These are phyloP conservation scores for Pseudachorutes palmiensis DNA, from an alignment of 1,140 invertebrate genomes.

Conservation along the genomic window DNA sequence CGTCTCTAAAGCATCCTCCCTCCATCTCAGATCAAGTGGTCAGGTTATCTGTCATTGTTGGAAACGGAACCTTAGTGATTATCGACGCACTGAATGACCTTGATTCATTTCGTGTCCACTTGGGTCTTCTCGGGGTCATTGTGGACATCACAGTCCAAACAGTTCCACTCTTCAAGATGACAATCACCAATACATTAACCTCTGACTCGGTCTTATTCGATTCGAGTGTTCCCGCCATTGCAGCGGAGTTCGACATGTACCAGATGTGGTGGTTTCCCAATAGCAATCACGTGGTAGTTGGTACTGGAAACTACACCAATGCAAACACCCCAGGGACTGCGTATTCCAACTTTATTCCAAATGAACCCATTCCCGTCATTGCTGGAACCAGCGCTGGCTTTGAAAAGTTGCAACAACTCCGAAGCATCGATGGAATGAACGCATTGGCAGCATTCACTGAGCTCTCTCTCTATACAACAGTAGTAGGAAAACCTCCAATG, in stretches of 20 bases:
- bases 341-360: constrained; percentile 20
- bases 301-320: neutral
- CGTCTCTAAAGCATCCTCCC: constrained; percentile 11
- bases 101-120: constrained; percentile 9
- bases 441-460: constrained; percentile 11
- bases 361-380: neutral
- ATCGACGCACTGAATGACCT: neutral
- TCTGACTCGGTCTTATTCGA: constrained; percentile 27
- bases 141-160: neutral
- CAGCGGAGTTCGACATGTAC: constrained; percentile 15
- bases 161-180: neutral
- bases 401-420: constrained; percentile 11
- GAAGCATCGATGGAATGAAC: constrained; percentile 1
- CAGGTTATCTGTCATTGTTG: neutral
- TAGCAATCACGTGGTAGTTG: constrained; percentile 9
- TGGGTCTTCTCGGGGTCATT: constrained; percentile 11
- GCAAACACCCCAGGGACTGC: constrained; percentile 14
- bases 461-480: constrained; percentile 16
- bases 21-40: constrained; percentile 19
- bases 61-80: neutral
- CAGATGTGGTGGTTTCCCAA: constrained; percentile 26
- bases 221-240: constrained; percentile 8
- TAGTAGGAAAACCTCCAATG: constrained; percentile 20
- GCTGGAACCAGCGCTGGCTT: neutral
- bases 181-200: no score